phyloP scores from a whole-genome alignment of 2,888 invertebrate genomes.

The Calameuta idolon region DNA sequence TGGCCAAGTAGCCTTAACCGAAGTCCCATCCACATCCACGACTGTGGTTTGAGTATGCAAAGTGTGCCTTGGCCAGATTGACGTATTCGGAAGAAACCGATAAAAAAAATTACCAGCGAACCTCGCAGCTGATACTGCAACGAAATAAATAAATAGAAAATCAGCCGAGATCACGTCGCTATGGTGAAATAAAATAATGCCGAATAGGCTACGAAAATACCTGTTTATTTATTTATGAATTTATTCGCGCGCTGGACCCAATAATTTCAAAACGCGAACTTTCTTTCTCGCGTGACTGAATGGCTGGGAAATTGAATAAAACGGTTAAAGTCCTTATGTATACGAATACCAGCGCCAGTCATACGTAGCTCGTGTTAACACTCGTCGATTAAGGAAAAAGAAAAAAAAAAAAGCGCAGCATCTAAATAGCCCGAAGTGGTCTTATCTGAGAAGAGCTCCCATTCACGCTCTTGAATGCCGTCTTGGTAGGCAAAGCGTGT shows the following conservation, averaged over 20 bases:
- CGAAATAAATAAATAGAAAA: not conserved
- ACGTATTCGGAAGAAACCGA: not conserved
- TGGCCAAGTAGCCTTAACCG: not conserved
- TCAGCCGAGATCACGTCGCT: not conserved
- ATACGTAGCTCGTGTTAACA: not conserved
- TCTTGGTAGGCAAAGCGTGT: conserved; percentile 30
- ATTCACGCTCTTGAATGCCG: conserved; percentile 34
- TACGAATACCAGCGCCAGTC: not conserved
- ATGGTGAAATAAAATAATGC: not conserved
- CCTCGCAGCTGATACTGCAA: not conserved
- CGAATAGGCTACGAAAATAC: too few species aligned
- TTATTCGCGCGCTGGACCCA: not conserved
- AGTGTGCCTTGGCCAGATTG: not conserved
- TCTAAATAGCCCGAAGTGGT: not conserved
- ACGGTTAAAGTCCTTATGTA: not conserved
- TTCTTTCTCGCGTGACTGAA: not conserved
- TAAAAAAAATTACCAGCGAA: not conserved
- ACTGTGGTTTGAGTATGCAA: not conserved
- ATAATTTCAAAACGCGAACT: not conserved
- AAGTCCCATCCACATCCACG: not conserved
- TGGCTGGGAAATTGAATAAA: not conserved
- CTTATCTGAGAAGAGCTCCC: conserved; percentile 18
- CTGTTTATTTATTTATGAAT: too few species aligned
- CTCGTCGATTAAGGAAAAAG: not conserved
- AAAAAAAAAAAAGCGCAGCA: not conserved